Percentiles rank a stretch among this genome's conserved stretches.
Evolutionary conservation across 2,888 invertebrate species (phyloP).

Genomic region (Polydesmus complanatus): DNA sequence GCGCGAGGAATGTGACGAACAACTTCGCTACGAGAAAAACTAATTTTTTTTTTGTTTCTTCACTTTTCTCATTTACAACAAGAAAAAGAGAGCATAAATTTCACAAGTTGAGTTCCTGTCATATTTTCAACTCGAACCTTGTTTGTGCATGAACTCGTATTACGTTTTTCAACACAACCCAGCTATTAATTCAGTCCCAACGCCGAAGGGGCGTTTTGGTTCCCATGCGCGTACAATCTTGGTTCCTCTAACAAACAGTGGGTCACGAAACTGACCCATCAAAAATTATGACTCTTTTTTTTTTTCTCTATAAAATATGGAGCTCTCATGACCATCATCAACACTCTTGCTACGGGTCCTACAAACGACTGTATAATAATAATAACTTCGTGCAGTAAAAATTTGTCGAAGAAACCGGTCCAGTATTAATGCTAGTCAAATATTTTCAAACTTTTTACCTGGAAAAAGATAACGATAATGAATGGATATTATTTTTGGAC

Average conservation of each 20-base stretch:
- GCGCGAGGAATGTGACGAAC: too few relatives aligned
- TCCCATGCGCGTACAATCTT: neutral
- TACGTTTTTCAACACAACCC: neutral
- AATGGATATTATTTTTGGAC: too few relatives aligned
- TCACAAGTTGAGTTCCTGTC: neutral
- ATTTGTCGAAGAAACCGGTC: too few relatives aligned
- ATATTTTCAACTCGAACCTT: neutral
- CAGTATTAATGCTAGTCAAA: too few relatives aligned
- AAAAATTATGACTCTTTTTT: neutral
- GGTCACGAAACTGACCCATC: neutral
- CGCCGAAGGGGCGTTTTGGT: neutral
- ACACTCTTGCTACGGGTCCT: too few relatives aligned
- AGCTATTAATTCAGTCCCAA: neutral
- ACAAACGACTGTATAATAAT: too few relatives aligned
- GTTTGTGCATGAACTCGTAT: neutral
- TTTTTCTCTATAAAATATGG: neutral
- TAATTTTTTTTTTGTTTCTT: too few relatives aligned
- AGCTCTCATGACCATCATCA: neutral
- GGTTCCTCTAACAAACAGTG: neutral
- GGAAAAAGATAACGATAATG: too few relatives aligned
- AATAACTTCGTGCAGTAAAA: too few relatives aligned
- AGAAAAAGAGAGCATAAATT: neutral
- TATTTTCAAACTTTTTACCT: too few relatives aligned
- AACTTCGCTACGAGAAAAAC: too few relatives aligned
- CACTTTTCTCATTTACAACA: too few relatives aligned